phyloP scores from a whole-genome alignment of 1,140 invertebrate genomes.

The Drosophila arizonae region DNA sequence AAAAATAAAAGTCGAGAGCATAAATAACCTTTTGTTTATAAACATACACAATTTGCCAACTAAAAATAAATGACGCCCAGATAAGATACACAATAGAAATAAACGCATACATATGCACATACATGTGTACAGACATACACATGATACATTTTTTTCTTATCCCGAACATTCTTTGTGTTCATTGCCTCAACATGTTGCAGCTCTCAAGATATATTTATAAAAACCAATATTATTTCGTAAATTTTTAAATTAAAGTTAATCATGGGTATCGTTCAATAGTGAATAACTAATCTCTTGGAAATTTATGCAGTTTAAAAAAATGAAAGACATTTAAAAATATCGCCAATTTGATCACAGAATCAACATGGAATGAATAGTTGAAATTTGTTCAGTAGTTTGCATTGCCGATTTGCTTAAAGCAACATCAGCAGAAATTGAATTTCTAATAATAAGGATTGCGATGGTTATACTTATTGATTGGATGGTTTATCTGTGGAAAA shows the following conservation, averaged over 20 bases:
- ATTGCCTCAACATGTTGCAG: no score
- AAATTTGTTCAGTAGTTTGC: neutral
- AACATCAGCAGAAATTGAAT: neutral
- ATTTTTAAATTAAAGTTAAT: no score
- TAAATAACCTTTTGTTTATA: constrained; percentile 71
- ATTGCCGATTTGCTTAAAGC: neutral
- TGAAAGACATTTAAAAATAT: no score
- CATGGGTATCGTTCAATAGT: no score
- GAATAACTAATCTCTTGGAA: no score
- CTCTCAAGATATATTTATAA: no score
- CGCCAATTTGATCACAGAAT: no score
- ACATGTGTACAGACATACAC: constrained; percentile 22
- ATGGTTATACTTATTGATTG: constrained; percentile 1
- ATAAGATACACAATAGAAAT: constrained; percentile 11
- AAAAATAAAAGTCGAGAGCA: constrained; percentile 60
- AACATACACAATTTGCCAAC: constrained; percentile 57
- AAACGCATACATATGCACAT: neutral
- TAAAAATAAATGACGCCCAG: constrained; percentile 55
- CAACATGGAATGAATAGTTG: no score
- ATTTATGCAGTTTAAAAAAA: no score
- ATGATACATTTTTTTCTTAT: no score
- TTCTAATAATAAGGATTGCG: constrained; percentile 1
- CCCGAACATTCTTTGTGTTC: no score
- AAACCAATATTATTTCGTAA: no score
- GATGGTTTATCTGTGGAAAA: constrained; percentile 46